Evolutionary conservation across 2,113 vertebrate genomes (phyloP).

Genomic region (Alaudala cheleensis): DNA sequence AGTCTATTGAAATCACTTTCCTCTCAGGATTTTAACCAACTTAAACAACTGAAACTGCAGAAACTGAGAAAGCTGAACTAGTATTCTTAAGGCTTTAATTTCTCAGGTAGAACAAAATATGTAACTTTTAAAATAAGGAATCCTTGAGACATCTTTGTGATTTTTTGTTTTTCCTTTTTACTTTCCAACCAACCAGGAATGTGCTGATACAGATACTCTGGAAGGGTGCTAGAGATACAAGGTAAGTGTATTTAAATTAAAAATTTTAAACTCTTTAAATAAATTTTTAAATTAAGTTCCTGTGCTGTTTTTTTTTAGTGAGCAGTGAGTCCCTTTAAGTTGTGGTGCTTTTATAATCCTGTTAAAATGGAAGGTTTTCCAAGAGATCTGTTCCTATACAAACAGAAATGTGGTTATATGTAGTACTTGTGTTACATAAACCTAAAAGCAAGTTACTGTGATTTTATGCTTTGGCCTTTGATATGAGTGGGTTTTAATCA

Average conservation of each 20-base stretch:
- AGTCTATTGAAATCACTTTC: background rate
- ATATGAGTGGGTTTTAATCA: background rate
- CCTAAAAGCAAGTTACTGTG: background rate
- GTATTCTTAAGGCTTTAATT: background rate
- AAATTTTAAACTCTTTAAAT: background rate
- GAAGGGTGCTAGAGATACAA: conserved; percentile 17
- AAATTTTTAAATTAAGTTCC: background rate
- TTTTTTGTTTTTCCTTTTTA: conserved; percentile 4
- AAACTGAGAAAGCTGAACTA: background rate
- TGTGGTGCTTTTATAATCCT: background rate
- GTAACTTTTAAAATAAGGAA: background rate
- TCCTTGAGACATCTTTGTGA: background rate
- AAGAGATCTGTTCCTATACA: background rate
- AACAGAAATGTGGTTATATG: background rate
- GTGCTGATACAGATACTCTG: conserved; percentile 67
- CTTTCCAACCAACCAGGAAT: conserved; percentile 58
- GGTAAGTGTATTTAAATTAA: conserved; percentile 16
- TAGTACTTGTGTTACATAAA: background rate
- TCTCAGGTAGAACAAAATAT: background rate
- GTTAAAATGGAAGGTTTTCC: background rate
- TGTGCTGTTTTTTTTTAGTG: background rate
- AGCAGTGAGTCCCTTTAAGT: background rate
- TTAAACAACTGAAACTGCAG: background rate
- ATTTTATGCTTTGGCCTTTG: background rate
- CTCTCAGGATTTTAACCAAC: background rate